Percentiles rank a stretch among this genome's conserved stretches.
Evolutionary conservation across 2,888 invertebrate species (phyloP).

Genomic region (Chirona hameri): DNA sequence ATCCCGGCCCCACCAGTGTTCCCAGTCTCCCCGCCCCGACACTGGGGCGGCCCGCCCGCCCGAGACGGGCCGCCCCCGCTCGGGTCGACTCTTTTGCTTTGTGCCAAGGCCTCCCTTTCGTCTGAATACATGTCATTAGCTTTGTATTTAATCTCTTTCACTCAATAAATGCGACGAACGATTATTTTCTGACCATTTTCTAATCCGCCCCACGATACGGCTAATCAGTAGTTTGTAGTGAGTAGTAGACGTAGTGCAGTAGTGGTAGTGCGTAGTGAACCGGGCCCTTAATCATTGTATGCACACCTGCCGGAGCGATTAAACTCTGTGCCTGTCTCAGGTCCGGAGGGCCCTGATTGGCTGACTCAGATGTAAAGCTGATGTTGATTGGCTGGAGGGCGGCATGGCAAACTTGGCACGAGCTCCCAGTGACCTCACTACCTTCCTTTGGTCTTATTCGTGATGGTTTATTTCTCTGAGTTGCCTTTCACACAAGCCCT

Average conservation of each 20-base stretch:
- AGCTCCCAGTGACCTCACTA: slow-evolving; percentile 39
- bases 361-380: slow-evolving; percentile 28
- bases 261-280: slow-evolving; percentile 5
- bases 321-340: slow-evolving; percentile 26
- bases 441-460: neutral
- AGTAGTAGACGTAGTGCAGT: slow-evolving; percentile 23
- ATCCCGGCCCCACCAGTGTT: neutral
- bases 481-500: neutral
- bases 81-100: neutral
- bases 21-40: neutral
- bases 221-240: slow-evolving; percentile 26
- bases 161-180: slow-evolving; percentile 12
- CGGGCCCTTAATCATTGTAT: slow-evolving; percentile 23
- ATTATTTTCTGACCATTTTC: slow-evolving; percentile 27
- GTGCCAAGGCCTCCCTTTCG: slow-evolving; percentile 23
- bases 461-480: neutral
- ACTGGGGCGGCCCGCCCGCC: neutral
- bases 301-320: slow-evolving; percentile 3
- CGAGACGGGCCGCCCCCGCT: neutral
- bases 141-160: slow-evolving; percentile 26
- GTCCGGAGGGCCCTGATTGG: slow-evolving; percentile 11
- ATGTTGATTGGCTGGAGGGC: slow-evolving; percentile 38
- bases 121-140: slow-evolving; percentile 24
- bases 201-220: slow-evolving; percentile 7
- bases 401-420: slow-evolving; percentile 38